phyloP scores from a whole-genome alignment of 2,797 vertebrate genomes.

The Galagoides demidoff region DNA sequence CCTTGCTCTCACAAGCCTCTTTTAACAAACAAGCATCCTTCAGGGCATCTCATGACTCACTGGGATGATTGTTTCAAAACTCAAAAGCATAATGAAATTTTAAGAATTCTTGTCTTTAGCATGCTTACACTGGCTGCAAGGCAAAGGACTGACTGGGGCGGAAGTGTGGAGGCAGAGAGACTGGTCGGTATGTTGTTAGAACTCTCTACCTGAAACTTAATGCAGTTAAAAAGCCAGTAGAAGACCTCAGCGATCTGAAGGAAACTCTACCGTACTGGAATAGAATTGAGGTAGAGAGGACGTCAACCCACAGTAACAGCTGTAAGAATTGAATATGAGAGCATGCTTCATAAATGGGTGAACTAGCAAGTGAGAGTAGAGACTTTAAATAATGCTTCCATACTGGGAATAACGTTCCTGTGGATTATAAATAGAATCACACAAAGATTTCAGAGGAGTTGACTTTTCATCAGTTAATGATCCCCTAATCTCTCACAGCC shows the following conservation, averaged over 20 bases:
- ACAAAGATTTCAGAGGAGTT: background rate
- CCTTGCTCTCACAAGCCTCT: background rate
- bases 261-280: background rate
- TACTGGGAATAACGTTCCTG: background rate
- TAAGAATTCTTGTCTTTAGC: slow-evolving; percentile 21
- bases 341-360: accelerated
- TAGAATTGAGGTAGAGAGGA: background rate
- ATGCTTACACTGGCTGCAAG: background rate
- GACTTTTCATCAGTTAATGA: background rate
- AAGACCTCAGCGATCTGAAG: background rate
- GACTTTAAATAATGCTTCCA: background rate
- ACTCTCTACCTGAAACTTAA: background rate
- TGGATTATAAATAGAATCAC: background rate
- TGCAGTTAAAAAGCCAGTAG: background rate
- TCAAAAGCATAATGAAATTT: slow-evolving; percentile 18
- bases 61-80: slow-evolving; percentile 48
- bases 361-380: background rate
- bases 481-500: background rate
- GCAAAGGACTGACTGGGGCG: background rate
- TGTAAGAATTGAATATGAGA: background rate
- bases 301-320: too few species aligned
- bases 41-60: background rate
- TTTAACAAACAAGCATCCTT: background rate
- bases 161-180: background rate
- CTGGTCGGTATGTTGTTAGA: background rate